Evolutionary conservation across 2,888 invertebrate genomes (phyloP).

Genomic region (Hoplodrina blanda): DNA sequence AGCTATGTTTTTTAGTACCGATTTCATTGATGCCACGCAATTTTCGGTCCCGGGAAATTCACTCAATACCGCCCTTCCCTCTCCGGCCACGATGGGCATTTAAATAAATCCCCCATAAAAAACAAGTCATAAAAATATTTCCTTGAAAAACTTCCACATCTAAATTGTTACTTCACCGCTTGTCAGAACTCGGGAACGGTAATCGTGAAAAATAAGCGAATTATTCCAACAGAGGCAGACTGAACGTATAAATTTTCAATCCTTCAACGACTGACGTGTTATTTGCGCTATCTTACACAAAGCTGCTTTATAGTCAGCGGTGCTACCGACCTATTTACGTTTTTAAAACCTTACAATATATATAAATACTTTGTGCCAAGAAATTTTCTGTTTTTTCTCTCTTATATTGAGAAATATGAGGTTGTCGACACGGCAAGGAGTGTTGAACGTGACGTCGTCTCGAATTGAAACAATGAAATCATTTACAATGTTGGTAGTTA

Average conservation of each 20-base stretch:
- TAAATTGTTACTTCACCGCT: constrained; percentile 55
- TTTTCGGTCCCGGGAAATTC: too few species aligned
- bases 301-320: constrained; percentile 53
- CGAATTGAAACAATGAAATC: constrained; percentile 23
- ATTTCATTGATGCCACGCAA: too few species aligned
- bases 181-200: constrained; percentile 50
- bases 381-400: constrained; percentile 7
- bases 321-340: constrained; percentile 29
- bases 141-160: constrained; percentile 42
- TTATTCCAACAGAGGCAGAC: constrained; percentile 62
- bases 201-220: constrained; percentile 67
- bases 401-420: constrained; percentile 40
- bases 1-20: too few species aligned
- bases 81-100: not conserved
- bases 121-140: constrained; percentile 42
- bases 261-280: constrained; percentile 69
- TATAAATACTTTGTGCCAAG: constrained; percentile 10
- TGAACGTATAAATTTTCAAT: constrained; percentile 74
- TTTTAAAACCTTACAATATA: constrained; percentile 1
- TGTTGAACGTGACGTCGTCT: constrained; percentile 25
- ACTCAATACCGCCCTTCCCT: not conserved
- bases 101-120: constrained; percentile 42
- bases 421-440: constrained; percentile 21
- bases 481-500: constrained; percentile 29
- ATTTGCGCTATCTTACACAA: constrained; percentile 71